These are phyloP conservation scores for Habropoda laboriosa DNA, from an alignment of 1,140 invertebrate species.

Conservation along the genomic window DNA sequence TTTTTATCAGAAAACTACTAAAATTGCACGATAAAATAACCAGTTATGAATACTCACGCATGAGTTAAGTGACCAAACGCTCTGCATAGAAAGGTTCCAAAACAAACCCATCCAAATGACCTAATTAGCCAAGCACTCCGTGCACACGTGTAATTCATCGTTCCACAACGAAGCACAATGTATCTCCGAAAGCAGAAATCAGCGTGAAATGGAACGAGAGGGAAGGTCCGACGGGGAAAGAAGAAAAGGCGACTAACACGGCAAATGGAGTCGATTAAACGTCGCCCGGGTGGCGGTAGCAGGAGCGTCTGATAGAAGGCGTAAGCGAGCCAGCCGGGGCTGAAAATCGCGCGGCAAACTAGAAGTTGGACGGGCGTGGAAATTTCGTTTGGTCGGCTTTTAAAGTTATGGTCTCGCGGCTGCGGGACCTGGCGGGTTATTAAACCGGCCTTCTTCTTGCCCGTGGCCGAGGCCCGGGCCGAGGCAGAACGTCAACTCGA, in stretches of 20 bases:
- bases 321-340: background rate
- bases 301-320: background rate
- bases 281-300: background rate
- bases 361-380: conserved; percentile 40
- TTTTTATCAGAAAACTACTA: no score
- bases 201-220: background rate
- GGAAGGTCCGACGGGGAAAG: background rate
- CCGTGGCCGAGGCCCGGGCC: background rate
- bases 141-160: no score
- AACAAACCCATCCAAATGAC: no score
- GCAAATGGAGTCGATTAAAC: conserved; percentile 45
- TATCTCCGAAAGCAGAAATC: no score
- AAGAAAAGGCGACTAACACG: background rate
- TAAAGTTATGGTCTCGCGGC: conserved; percentile 41
- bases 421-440: conserved; percentile 45
- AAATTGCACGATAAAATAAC: no score
- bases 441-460: conserved; percentile 51
- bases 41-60: no score
- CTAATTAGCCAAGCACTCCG: no score
- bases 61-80: no score
- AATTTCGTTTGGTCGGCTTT: conserved; percentile 54
- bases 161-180: no score
- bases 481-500: conserved; percentile 55
- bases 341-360: conserved; percentile 40
- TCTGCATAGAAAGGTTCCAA: no score